phyloP scores from a whole-genome alignment of 2,797 vertebrate species.

The Etheostoma nigrum region DNA sequence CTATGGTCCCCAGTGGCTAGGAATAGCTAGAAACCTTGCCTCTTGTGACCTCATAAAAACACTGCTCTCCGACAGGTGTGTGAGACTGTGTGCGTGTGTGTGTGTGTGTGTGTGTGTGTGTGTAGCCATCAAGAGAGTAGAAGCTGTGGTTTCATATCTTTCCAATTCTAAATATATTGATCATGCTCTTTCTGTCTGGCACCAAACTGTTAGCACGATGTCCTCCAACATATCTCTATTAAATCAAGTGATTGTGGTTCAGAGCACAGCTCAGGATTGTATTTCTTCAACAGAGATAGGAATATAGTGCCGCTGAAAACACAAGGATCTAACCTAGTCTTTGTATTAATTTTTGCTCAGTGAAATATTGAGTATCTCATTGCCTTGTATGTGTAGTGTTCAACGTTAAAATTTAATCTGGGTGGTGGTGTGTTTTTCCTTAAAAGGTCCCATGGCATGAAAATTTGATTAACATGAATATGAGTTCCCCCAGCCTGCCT shows the following conservation, averaged over 20 bases:
- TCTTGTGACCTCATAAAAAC: slow-evolving; percentile 24
- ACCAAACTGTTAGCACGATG: slow-evolving; percentile 37
- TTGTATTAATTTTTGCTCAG: background rate
- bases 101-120: slow-evolving; percentile 1
- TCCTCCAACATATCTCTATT: slow-evolving; percentile 30
- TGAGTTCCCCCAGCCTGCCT: too few relatives aligned
- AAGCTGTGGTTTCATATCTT: slow-evolving; percentile 42
- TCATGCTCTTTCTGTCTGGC: slow-evolving; percentile 49
- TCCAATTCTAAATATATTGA: slow-evolving; percentile 45
- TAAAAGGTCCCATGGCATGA: too few relatives aligned
- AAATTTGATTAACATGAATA: too few relatives aligned
- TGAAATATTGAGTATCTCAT: slow-evolving; percentile 1
- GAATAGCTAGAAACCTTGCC: too few relatives aligned
- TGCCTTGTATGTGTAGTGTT: background rate
- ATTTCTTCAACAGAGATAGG: slow-evolving; percentile 30
- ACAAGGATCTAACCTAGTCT: background rate
- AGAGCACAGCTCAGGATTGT: slow-evolving; percentile 31
- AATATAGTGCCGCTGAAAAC: background rate
- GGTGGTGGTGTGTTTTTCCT: background rate
- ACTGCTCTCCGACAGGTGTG: slow-evolving; percentile 56
- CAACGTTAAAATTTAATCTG: background rate
- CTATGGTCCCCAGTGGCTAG: too few relatives aligned
- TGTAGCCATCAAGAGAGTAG: slow-evolving; percentile 20
- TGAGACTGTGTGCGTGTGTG: background rate
- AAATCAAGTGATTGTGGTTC: slow-evolving; percentile 55